Evolutionary conservation across 2,888 invertebrate species (phyloP).

Genomic region (Acleris literana): DNA sequence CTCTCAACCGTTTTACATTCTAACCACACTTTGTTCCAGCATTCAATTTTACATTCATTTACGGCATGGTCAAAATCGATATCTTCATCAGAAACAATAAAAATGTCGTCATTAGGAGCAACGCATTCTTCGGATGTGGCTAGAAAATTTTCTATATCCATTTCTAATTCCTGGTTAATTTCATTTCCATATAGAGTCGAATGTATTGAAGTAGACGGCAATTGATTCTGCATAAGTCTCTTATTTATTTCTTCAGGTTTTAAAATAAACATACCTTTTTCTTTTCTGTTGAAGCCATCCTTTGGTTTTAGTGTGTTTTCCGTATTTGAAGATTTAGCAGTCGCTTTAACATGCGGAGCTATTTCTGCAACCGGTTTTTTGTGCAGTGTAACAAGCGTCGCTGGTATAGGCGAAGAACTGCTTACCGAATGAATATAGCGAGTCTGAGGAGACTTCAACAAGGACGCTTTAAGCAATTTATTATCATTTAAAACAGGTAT

Average conservation of each 20-base stretch:
- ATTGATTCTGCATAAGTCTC: slow-evolving; percentile 44
- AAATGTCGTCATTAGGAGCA: slow-evolving; percentile 44
- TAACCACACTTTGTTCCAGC: slow-evolving; percentile 57
- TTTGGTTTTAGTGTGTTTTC: slow-evolving; percentile 30
- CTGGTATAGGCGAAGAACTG: slow-evolving; percentile 7
- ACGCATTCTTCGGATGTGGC: slow-evolving; percentile 46
- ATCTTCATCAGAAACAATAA: slow-evolving; percentile 52
- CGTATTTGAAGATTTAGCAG: slow-evolving; percentile 46
- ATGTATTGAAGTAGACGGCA: slow-evolving; percentile 39
- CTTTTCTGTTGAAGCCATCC: slow-evolving; percentile 42
- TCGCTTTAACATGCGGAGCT: slow-evolving; percentile 58
- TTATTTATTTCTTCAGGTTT: slow-evolving; percentile 78
- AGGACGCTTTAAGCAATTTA: slow-evolving; percentile 17
- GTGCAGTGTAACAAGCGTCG: slow-evolving; percentile 13
- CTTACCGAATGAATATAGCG: slow-evolving; percentile 7
- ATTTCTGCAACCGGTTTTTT: slow-evolving; percentile 52
- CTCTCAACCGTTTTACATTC: slow-evolving; percentile 57
- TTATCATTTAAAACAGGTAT: slow-evolving; percentile 31
- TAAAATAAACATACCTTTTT: slow-evolving; percentile 64
- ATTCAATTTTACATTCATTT: slow-evolving; percentile 12
- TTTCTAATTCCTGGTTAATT: slow-evolving; percentile 38
- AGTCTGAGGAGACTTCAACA: slow-evolving; percentile 5
- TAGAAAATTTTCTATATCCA: slow-evolving; percentile 61
- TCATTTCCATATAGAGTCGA: slow-evolving; percentile 15
- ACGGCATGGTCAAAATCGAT: slow-evolving; percentile 39